These are phyloP conservation scores for Atta texana DNA, from an alignment of 1,140 invertebrate genomes.

Conservation along the genomic window DNA sequence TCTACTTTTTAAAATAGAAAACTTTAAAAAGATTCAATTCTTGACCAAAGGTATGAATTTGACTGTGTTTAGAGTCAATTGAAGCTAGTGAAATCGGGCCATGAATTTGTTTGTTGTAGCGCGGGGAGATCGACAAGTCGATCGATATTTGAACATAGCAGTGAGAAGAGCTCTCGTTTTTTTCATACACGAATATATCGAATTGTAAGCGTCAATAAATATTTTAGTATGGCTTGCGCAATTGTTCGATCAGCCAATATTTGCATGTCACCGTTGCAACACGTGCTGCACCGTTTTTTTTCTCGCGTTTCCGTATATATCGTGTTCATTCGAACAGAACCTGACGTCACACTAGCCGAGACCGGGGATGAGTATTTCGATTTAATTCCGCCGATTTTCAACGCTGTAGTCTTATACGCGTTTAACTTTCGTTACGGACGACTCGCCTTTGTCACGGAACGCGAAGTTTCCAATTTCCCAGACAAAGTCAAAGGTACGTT, in stretches of 20 bases:
- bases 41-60: neutral
- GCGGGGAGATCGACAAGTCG: constrained; percentile 41
- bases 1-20: neutral
- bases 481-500: constrained; percentile 21
- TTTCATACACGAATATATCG: constrained; percentile 50
- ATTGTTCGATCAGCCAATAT: constrained; percentile 64
- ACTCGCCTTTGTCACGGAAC: constrained; percentile 50
- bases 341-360: constrained; percentile 38
- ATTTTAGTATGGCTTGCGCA: constrained; percentile 64
- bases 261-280: constrained; percentile 62
- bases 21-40: constrained; percentile 18
- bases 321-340: constrained; percentile 47
- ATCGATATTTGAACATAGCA: constrained; percentile 36
- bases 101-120: constrained; percentile 32
- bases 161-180: constrained; percentile 28
- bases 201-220: constrained; percentile 64
- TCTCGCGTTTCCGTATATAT: constrained; percentile 40
- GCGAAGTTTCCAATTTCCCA: constrained; percentile 52
- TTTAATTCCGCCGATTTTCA: constrained; percentile 57
- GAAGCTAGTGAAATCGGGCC: constrained; percentile 32
- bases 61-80: constrained; percentile 6
- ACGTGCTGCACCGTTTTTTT: constrained; percentile 49
- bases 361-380: constrained; percentile 42
- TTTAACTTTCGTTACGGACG: constrained; percentile 58
- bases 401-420: constrained; percentile 34